Evolutionary conservation across 2,888 invertebrate species (phyloP).

Genomic region (Watsonalla cultraria): DNA sequence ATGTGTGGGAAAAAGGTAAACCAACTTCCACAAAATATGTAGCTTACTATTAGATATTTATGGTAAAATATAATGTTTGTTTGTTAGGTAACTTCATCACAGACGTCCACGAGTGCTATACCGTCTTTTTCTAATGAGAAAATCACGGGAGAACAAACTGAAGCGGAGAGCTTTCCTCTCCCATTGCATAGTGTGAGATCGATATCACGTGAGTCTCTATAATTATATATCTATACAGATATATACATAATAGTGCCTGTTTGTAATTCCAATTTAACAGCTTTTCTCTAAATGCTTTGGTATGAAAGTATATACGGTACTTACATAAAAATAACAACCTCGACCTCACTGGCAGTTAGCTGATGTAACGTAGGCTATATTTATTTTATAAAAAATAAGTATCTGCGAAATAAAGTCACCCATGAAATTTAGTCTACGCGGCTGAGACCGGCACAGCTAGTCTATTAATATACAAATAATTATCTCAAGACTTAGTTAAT

Average conservation of each 20-base stretch:
- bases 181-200: slow-evolving; percentile 51
- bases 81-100: slow-evolving; percentile 50
- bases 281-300: neutral
- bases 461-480: no score
- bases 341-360: no score
- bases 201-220: neutral
- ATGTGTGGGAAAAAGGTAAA: slow-evolving; percentile 63
- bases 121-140: slow-evolving; percentile 40
- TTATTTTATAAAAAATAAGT: no score
- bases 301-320: neutral
- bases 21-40: neutral
- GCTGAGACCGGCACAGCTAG: no score
- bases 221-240: neutral
- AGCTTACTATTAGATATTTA: no score
- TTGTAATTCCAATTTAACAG: neutral
- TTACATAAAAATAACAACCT: no score
- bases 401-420: no score
- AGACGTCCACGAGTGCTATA: slow-evolving; percentile 62
- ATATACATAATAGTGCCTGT: slow-evolving; percentile 10
- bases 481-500: no score
- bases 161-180: slow-evolving; percentile 36
- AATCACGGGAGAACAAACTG: slow-evolving; percentile 27
- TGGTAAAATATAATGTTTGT: no score
- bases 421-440: no score
- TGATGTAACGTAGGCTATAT: no score